These are phyloP conservation scores for Ispidina lecontei DNA, from an alignment of 2,797 vertebrate genomes.

Conservation along the genomic window DNA sequence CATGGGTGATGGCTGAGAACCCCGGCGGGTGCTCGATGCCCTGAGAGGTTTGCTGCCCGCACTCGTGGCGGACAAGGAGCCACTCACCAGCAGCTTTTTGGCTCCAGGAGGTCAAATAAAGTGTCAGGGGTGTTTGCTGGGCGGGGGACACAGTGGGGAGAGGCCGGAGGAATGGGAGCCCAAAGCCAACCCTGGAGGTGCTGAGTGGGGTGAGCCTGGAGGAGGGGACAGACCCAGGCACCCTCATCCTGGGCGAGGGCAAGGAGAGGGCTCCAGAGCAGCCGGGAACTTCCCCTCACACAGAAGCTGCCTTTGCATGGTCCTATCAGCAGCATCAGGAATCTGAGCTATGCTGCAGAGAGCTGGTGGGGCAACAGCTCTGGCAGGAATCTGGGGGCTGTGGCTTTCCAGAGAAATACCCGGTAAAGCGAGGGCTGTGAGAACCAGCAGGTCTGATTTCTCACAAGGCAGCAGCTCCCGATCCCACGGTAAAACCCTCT, in stretches of 20 bases:
- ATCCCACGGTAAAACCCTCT: fast-evolving
- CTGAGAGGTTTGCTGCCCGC: neutral
- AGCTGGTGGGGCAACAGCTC: neutral
- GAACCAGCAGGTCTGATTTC: neutral
- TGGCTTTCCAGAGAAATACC: neutral
- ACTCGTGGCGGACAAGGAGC: neutral
- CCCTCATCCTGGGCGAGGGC: fast-evolving
- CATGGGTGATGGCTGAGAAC: neutral
- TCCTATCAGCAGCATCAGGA: neutral
- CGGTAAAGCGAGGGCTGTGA: fast-evolving
- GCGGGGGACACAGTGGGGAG: neutral
- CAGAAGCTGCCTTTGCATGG: neutral
- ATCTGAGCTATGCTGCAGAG: constrained; percentile 8
- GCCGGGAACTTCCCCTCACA: neutral
- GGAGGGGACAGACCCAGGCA: neutral
- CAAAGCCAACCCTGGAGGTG: neutral
- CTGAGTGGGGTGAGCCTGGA: fast-evolving
- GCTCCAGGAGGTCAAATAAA: neutral
- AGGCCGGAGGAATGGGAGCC: neutral
- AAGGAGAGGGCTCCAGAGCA: neutral
- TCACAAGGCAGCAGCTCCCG: neutral
- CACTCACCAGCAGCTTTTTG: neutral
- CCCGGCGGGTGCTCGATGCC: fast-evolving
- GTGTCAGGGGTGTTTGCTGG: neutral
- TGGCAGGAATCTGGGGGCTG: neutral